Conservation (phyloP, 2,113 vertebrate genomes). For the Conger conger region DNA sequence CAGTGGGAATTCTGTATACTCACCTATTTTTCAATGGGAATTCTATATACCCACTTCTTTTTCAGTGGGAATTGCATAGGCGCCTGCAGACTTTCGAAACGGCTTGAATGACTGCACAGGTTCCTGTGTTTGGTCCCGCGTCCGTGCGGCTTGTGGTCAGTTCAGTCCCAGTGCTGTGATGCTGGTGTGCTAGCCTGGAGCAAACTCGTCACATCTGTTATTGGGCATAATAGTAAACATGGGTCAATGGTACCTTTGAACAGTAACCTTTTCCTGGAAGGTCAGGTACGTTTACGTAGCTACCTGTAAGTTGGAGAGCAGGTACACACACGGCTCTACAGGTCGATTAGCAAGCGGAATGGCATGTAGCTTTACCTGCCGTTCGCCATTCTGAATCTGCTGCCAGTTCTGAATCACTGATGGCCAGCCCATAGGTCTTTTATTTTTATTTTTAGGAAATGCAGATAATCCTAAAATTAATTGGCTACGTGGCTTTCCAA, state of each 20-base stretch:
- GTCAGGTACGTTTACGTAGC: background rate
- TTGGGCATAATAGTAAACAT: constrained; percentile 12
- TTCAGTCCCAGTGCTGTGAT: background rate
- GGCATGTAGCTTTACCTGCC: too few relatives aligned
- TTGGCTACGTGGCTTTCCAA: background rate
- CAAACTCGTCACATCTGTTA: background rate
- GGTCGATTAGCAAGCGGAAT: too few relatives aligned
- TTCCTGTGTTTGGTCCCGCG: background rate
- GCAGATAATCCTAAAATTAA: background rate
- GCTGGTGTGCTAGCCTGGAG: background rate
- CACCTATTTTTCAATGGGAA: too few relatives aligned
- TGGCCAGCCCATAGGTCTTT: too few relatives aligned
- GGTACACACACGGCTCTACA: background rate
- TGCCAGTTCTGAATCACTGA: too few relatives aligned
- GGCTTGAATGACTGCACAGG: background rate
- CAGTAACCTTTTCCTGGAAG: background rate
- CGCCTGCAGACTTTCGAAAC: background rate
- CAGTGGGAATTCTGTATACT: too few relatives aligned
- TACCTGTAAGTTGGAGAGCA: background rate
- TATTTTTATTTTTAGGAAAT: too few relatives aligned
- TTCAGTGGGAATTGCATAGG: too few relatives aligned
- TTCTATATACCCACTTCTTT: too few relatives aligned
- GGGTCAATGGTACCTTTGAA: background rate
- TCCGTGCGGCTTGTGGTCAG: background rate
- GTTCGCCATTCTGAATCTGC: too few relatives aligned